Conservation (phyloP, 2,797 vertebrate genomes). For the Cephalopachus bancanus region DNA sequence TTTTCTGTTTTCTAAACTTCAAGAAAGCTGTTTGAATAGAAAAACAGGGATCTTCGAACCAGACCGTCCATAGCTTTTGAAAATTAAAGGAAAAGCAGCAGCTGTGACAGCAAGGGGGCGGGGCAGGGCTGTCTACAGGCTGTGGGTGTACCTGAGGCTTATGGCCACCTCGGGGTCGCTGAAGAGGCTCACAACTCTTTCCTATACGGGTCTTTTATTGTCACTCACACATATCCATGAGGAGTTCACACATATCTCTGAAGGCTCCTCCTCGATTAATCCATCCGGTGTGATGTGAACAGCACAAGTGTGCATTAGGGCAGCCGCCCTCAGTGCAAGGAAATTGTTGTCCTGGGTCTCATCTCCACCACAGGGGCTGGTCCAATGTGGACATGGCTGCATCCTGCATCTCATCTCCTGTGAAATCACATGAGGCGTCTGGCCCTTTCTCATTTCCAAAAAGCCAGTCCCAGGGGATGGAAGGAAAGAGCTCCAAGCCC, state of each 20-base stretch:
- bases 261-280: too few species aligned
- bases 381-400: fast-evolving
- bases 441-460: neutral
- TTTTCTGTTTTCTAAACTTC: slow-evolving; percentile 52
- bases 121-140: neutral
- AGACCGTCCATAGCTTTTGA: neutral
- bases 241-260: neutral
- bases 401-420: too few species aligned
- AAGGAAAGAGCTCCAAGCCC: neutral
- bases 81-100: neutral
- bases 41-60: neutral
- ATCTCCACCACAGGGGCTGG: neutral
- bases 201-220: neutral
- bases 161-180: neutral
- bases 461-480: neutral
- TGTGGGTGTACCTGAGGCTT: fast-evolving
- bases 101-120: fast-evolving
- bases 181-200: fast-evolving
- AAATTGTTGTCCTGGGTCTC: neutral
- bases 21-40: slow-evolving; percentile 13
- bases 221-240: fast-evolving
- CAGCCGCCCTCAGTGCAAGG: fast-evolving
- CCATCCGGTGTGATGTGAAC: neutral
- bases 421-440: neutral
- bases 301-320: fast-evolving